Evolutionary conservation across 2,797 vertebrate species (phyloP), one percentile per base, ranked within the genome.

Genomic region (Coluber constrictor): DNA sequence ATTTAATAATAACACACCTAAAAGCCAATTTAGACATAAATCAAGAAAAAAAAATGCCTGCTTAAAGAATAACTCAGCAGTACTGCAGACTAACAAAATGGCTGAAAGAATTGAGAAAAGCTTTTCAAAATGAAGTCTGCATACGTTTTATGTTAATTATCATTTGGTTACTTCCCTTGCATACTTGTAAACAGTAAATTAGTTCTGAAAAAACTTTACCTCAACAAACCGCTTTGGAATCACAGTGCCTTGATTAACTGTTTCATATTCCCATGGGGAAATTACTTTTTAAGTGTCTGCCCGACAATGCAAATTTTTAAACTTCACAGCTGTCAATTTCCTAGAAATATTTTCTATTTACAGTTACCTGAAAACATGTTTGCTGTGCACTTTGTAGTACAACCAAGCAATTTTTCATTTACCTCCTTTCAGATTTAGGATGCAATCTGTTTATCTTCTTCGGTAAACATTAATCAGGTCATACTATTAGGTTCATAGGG

Each of bases 351-450:
- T 87, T 91, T 89, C 57, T 70, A 92, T 70, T 92, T 37, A 60
- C 74, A 51, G 70, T 86, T 92, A 83, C 51, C 66, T 88, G 90
- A 23, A 91, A 94, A 90, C 87, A 91, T 91, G 83, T 90, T 95
- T 94, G 92, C 92, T 95, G 90, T 92, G 92, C 94, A 93, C 89
- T 95, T 95, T 95, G 37, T 54, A 79, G 94, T 93, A 93, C 94
- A 79, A 59, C 95, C 92, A 94, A 93, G 56, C 60, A 51, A 90
- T 86, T 87, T 61, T 87, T 93, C 59, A 66, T 57, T 90, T 66
- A 51, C 27, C 66, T 55, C 54, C 6, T 54, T 32, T 43, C 47
- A 63, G 9, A 66, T 47, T 8, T 83, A 79, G 56, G 4, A 47
- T 47, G 18, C 25, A 55, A 25, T 56, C 15, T 12, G 54, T 55